Conservation (phyloP, 2,113 vertebrate genomes). For the Anolis carolinensis region DNA sequence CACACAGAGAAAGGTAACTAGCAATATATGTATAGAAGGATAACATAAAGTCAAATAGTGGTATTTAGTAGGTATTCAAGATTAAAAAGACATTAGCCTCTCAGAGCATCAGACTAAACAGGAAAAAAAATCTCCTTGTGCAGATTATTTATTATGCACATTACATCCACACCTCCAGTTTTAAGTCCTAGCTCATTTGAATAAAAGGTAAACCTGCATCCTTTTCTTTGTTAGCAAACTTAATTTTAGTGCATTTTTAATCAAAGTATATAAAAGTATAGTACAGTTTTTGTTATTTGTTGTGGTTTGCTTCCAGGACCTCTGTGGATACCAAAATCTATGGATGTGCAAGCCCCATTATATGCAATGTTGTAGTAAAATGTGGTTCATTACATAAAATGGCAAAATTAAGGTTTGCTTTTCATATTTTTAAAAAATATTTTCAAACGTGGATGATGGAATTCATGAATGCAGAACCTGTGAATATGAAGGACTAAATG, state of each 20-base stretch:
- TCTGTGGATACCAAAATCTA: too few relatives aligned
- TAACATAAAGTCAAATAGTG: slow-evolving; percentile 36
- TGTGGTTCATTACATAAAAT: too few relatives aligned
- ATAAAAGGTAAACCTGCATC: slow-evolving; percentile 33
- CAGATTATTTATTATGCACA: slow-evolving; percentile 27
- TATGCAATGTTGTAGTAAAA: too few relatives aligned
- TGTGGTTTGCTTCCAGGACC: too few relatives aligned
- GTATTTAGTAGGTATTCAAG: slow-evolving; percentile 8
- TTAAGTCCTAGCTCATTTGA: slow-evolving; percentile 56
- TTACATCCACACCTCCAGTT: slow-evolving; percentile 33
- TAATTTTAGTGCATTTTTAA: background rate
- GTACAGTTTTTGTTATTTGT: too few relatives aligned
- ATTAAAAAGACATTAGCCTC: slow-evolving; percentile 46
- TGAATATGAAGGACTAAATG: too few relatives aligned
- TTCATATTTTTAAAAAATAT: too few relatives aligned
- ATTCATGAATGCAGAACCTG: too few relatives aligned
- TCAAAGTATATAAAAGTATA: background rate
- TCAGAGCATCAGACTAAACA: slow-evolving; percentile 2
- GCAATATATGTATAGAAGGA: slow-evolving; percentile 10
- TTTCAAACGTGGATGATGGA: too few relatives aligned
- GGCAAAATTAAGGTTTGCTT: too few relatives aligned
- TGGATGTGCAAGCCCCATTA: too few relatives aligned
- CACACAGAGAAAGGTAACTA: slow-evolving; percentile 39
- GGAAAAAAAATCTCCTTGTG: slow-evolving; percentile 13
- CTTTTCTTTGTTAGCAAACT: background rate